These are phyloP conservation scores for Pentamera pediparva DNA, from an alignment of 53 echinoderm and acorn worm genomes.

Conservation along the genomic window DNA sequence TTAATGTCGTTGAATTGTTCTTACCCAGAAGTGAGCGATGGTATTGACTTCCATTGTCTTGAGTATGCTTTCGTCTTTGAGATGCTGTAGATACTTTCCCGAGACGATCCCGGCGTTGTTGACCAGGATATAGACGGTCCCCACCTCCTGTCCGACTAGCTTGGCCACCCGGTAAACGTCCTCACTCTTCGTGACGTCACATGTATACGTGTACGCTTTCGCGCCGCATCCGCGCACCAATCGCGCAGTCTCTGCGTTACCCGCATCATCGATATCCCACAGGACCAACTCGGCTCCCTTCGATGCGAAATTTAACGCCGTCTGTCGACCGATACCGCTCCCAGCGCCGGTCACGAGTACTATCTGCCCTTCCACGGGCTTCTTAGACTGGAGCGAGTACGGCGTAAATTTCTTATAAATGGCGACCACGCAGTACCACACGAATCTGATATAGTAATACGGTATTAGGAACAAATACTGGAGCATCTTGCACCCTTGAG, in stretches of 20 bases:
- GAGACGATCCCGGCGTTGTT: conserved; percentile 95
- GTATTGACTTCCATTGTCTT: conserved; percentile 80
- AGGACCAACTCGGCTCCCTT: conserved; percentile 58
- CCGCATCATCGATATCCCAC: conserved; percentile 51
- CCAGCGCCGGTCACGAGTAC: conserved; percentile 86
- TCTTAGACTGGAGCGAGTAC: conserved; percentile 28
- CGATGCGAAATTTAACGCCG: conserved; percentile 60
- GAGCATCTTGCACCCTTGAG: too few species aligned
- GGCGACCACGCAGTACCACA: too few species aligned
- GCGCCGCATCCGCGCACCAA: conserved; percentile 53
- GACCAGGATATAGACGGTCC: conserved; percentile 72
- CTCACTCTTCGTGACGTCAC: conserved; percentile 75
- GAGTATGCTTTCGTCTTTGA: conserved; percentile 60
- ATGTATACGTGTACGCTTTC: conserved; percentile 53
- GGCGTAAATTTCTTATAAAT: background rate
- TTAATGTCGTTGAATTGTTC: background rate
- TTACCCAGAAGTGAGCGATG: conserved; percentile 90
- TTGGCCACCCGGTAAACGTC: conserved; percentile 60
- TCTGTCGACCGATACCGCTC: conserved; percentile 74
- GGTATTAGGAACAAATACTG: too few species aligned
- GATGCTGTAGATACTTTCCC: conserved; percentile 63
- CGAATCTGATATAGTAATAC: too few species aligned
- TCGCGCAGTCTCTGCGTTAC: conserved; percentile 65
- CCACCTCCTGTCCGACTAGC: conserved; percentile 68
- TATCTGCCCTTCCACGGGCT: conserved; percentile 66